Evolutionary conservation across 2,888 invertebrate genomes (phyloP), one percentile per base, ranked within the genome.

Genomic region (Rapana venosa): DNA sequence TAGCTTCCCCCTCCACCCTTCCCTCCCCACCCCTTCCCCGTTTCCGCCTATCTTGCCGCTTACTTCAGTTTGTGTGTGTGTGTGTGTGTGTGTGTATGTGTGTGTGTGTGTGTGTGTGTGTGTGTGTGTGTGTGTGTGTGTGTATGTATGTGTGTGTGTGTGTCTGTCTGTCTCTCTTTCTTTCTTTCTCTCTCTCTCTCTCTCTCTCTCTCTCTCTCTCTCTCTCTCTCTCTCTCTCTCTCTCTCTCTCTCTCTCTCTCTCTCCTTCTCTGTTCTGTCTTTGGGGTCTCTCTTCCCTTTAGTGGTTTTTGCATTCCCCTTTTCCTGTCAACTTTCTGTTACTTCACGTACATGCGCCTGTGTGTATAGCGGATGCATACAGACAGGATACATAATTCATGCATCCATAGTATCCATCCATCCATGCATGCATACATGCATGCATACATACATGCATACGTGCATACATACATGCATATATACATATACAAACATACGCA

Each of bases 71-170:
- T n/a, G n/a, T n/a, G n/a, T n/a, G n/a, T n/a, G n/a, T n/a, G n/a
- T n/a, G n/a, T n/a, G n/a, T n/a, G n/a, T n/a, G n/a, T n/a, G n/a
- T n/a, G n/a, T n/a, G n/a, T 66, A 22, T 66, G 66, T 22, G 66
- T 66, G 66, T 22, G 4, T 66, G 66, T 66, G 26, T 66, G 30
- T 70, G 58, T 86, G 56, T 58, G 58, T 86, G n/a, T 56, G 58
- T 86, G 30, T 61, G 58, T 86, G 58, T 86, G 58, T 86, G 30
- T 86, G 58, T 86, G 58, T 86, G 58, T 58, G 58, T 58, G 30
- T 86, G 58, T 86, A 13, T 86, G 30, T 86, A 30, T 86, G 58
- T 86, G 58, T 86, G 58, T 86, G 58, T 86, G 58, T 86, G 58
- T 86, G 58, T 86, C n/a, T 86, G 58, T 58, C n/a, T 86, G 58